Conservation (phyloP, 2,888 invertebrate genomes). For the Pterostichus niger region DNA sequence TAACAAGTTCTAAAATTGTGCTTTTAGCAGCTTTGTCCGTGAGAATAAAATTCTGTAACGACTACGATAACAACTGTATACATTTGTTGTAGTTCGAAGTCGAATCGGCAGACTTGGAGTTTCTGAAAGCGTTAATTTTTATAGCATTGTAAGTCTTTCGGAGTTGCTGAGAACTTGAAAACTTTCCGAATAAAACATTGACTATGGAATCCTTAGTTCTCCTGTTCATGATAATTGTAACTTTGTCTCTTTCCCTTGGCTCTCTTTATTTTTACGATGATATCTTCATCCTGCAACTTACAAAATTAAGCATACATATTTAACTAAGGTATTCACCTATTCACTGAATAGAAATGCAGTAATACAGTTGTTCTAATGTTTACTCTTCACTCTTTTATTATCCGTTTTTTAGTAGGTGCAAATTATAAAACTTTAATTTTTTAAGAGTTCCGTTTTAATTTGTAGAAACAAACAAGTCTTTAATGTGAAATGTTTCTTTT, state of each 20-base stretch:
- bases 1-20: conserved; percentile 33
- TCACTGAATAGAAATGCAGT: background rate
- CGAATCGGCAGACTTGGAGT: conserved; percentile 31
- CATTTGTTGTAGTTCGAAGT: conserved; percentile 17
- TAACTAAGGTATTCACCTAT: background rate
- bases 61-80: conserved; percentile 48
- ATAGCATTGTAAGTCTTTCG: conserved; percentile 60
- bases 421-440: conserved; percentile 19
- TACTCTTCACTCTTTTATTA: background rate
- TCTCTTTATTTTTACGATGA: conserved; percentile 52
- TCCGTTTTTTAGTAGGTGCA: background rate
- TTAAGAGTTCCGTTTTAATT: conserved; percentile 44
- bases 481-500: conserved; percentile 50
- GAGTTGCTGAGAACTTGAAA: conserved; percentile 42
- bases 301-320: conserved; percentile 19
- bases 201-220: conserved; percentile 26
- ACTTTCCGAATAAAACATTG: conserved; percentile 55
- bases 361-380: background rate
- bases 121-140: conserved; percentile 61
- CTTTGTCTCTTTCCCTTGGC: conserved; percentile 43
- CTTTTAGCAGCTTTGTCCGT: conserved; percentile 31
- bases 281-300: conserved; percentile 34
- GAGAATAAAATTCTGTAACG: conserved; percentile 38
- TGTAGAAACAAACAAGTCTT: conserved; percentile 34
- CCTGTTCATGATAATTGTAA: conserved; percentile 39